Evolutionary conservation across 2,888 invertebrate species (phyloP), one percentile per base, ranked within the genome.

Genomic region (Dasypolia templi): DNA sequence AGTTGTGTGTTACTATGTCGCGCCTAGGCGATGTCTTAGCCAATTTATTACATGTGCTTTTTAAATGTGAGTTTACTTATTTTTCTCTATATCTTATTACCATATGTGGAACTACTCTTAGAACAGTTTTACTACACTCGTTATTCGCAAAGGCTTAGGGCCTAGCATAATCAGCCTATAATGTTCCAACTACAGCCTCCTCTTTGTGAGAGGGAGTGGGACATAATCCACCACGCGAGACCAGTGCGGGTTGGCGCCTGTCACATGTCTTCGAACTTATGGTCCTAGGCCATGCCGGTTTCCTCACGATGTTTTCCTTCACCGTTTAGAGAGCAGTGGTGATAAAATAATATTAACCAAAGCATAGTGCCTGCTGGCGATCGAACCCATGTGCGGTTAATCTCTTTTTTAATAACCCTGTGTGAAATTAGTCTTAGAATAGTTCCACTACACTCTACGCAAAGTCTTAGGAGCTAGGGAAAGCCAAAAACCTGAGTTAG

Each of bases 1-100:
- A 75, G 56, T 65, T 67, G 61, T 68, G 59, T 75, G 70, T 73
- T 73, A 64, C 66, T 69, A 35, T 72, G 61, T 72, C 56, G 67
- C 49, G 53, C 39, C 39, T 61, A 62, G 59, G 55, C 26, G n/a
- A 66, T 55, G 51, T 56, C n/a, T 35, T 39, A 29, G 35, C 51
- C 19, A 70, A 66, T 76, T 68, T 73, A 76, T 81, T 35, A 72
- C n/a, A n/a, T n/a, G n/a, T n/a, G n/a, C 72, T 51, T 39, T 75
- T 72, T 70, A 67, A 61, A 56, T 44, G n/a, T 55, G 29, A 19
- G 35, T 19, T 35, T 5, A 51, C 44, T 72, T 75, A 70, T 75
- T 82, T 66, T 78, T 83, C 46, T 69, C 29, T 55, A 78, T 70
- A 14, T 77, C 49, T 65, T 74, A 55, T 58, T 26, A 32, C 66